Conservation (phyloP, 35 echinoderm and acorn worm species). For the Eucidaris tribuloides region DNA sequence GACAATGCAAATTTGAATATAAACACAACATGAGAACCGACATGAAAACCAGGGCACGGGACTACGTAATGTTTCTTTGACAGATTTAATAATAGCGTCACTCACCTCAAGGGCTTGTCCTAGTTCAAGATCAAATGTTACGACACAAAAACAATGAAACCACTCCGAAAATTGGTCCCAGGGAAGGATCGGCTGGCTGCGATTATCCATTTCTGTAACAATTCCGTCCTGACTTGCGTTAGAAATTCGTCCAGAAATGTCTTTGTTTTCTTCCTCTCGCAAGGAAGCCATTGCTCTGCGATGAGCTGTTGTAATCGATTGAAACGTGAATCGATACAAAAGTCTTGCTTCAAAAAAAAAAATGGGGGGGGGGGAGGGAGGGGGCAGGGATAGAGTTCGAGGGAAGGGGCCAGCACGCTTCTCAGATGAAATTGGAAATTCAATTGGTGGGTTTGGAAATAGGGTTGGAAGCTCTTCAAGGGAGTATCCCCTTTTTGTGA, state of each 20-base stretch:
- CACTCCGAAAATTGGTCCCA: slow-evolving; percentile 97
- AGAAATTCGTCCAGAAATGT: background rate
- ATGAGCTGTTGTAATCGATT: background rate
- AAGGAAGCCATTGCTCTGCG: slow-evolving; percentile 1
- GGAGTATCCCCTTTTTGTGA: no score
- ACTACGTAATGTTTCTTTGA: background rate
- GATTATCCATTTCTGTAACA: background rate
- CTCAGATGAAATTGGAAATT: no score
- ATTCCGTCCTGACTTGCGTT: background rate
- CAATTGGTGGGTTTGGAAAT: no score
- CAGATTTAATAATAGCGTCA: background rate
- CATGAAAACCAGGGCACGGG: background rate
- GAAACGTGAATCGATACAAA: no score
- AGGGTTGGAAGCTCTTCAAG: no score
- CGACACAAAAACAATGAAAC: slow-evolving; percentile 94
- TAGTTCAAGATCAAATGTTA: slow-evolving; percentile 96
- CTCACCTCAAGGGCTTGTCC: slow-evolving; percentile 96
- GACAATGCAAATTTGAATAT: background rate
- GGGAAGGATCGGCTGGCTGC: slow-evolving; percentile 57
- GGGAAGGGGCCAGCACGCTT: no score
- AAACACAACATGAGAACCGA: background rate
- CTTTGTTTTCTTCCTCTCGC: slow-evolving; percentile 11
- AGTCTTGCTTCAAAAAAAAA: no score
- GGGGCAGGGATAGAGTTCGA: no score
- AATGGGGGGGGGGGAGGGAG: no score